Evolutionary conservation across 1,140 invertebrate genomes (phyloP).

Genomic region (Drosophila orena): DNA sequence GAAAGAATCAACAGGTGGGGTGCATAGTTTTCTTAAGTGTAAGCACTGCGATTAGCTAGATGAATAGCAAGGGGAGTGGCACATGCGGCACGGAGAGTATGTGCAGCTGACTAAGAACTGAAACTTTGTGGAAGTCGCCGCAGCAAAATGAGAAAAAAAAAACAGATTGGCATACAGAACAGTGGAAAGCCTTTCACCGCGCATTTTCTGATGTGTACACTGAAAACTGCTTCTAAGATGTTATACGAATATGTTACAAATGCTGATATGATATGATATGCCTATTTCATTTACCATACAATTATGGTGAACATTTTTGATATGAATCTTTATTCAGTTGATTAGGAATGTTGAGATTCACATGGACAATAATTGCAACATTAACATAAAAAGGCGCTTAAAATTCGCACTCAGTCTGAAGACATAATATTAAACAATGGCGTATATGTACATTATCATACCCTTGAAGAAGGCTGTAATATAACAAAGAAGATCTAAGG

Average conservation of each 20-base stretch:
- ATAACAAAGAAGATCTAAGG: background rate
- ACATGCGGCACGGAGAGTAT: background rate
- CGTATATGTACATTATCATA: background rate
- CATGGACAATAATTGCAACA: background rate
- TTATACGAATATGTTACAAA: too few species aligned
- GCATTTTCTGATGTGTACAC: constrained; percentile 4
- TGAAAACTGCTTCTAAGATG: background rate
- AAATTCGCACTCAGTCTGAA: constrained; percentile 39
- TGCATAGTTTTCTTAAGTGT: background rate
- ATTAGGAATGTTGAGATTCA: too few species aligned
- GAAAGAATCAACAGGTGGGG: too few species aligned
- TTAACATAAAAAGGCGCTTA: constrained; percentile 20
- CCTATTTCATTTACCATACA: too few species aligned
- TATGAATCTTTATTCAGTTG: too few species aligned
- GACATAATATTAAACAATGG: background rate
- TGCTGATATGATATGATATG: too few species aligned
- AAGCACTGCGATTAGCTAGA: background rate
- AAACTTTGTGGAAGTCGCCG: constrained; percentile 52
- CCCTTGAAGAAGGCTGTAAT: background rate
- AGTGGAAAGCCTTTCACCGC: constrained; percentile 48
- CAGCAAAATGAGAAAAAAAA: background rate
- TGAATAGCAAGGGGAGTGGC: background rate
- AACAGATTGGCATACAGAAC: background rate
- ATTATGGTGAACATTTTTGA: too few species aligned
- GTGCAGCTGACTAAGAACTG: constrained; percentile 3